phyloP scores from a whole-genome alignment of 37 sponge, comb jelly and placozoan species.

The Aphrocallistes beatrix region DNA sequence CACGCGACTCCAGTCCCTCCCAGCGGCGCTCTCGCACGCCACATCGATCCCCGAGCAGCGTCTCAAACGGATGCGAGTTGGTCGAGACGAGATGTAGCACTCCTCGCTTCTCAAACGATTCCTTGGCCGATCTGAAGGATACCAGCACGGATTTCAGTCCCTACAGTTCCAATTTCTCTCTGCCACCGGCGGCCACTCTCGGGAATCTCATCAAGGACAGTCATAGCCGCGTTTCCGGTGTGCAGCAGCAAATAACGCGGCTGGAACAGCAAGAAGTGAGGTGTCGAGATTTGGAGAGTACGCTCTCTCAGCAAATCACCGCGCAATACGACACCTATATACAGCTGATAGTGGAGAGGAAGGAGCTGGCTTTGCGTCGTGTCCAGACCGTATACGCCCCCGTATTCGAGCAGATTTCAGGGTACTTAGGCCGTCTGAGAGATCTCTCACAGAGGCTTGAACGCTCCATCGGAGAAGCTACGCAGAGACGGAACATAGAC shows the following conservation, averaged over 20 bases:
- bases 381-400: not conserved
- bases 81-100: not conserved
- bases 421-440: not conserved
- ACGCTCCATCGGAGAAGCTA: not conserved
- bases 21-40: not conserved
- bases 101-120: not conserved
- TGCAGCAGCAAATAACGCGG: not conserved
- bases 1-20: constrained; percentile 8
- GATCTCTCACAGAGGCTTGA: not conserved
- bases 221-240: not conserved
- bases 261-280: not conserved
- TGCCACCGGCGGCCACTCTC: not conserved
- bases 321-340: not conserved
- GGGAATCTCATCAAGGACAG: not conserved
- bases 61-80: not conserved
- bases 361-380: not conserved
- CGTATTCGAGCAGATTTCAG: not conserved
- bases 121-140: not conserved
- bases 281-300: not conserved
- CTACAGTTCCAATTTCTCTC: not conserved
- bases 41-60: not conserved
- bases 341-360: not conserved
- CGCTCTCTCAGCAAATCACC: not conserved
- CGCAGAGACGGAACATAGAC: not conserved
- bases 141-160: not conserved